A percentile compares a stretch with the other conserved stretches of the same genome.
phyloP scores from a whole-genome alignment of 2,888 invertebrate species.

The Nomada goodeniana region DNA sequence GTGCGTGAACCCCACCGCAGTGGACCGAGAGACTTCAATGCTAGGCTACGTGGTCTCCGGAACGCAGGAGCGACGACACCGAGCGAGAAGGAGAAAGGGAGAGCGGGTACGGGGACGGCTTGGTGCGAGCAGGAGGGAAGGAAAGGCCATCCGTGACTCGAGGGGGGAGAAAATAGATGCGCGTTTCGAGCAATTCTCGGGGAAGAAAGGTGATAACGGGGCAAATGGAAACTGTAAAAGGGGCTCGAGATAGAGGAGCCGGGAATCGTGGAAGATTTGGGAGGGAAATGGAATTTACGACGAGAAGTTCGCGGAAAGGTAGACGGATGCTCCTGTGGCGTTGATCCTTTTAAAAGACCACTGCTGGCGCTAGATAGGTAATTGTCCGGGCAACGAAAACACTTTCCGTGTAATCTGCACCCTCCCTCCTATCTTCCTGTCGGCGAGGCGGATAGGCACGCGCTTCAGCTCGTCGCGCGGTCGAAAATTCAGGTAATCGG shows the following conservation, averaged over 20 bases:
- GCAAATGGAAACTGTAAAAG: background rate
- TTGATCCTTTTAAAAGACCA: background rate
- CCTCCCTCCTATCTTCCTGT: background rate
- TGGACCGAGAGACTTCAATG: conserved; percentile 71
- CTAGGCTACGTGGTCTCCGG: conserved; percentile 67
- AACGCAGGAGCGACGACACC: conserved; percentile 52
- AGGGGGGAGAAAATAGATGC: background rate
- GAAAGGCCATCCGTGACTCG: background rate
- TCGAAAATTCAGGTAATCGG: background rate
- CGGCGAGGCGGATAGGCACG: background rate
- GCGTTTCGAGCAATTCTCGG: background rate
- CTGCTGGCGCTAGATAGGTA: too few species aligned
- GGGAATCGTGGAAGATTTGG: background rate
- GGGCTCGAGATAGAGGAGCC: background rate
- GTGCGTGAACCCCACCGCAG: conserved; percentile 35
- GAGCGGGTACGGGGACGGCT: conserved; percentile 21
- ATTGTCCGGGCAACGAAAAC: background rate
- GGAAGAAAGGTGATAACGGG: background rate
- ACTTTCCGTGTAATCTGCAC: background rate
- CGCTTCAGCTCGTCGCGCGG: background rate
- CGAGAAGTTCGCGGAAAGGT: background rate
- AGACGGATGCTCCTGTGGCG: background rate
- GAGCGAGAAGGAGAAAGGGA: conserved; percentile 14
- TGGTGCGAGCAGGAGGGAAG: background rate
- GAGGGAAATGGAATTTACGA: background rate